Base-by-base conservation (phyloP, 2,888 invertebrate genomes). In the Caenorhabditis uteleia region DNA sequence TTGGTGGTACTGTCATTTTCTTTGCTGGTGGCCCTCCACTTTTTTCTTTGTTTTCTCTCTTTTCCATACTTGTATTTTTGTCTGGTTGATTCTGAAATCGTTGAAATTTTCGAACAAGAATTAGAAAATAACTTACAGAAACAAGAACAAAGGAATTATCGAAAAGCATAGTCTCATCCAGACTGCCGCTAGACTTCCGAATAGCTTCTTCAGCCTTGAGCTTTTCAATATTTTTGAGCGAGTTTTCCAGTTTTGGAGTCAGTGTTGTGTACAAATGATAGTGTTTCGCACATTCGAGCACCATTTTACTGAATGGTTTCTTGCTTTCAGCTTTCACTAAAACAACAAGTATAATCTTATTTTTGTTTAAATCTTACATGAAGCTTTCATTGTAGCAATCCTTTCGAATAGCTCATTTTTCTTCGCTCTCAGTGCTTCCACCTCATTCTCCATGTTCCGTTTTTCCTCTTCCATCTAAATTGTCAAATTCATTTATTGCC, bases 401-500 rank as follows among this genome's bases (percentile, higher is more conserved):
- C 49, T 38, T 16, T 54, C 54, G 7, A 39, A 21, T 4, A 54
- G 38, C 26, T 12, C 8, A 8, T 48, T 23, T 29, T 55, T 40
- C 3, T 44, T 29, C 3, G 6, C 14, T 38, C 53, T 26, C 16
- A 54, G 18, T 27, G 14, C 21, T 3, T 55, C 46, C 0, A 60
- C 54, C 16, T 31, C 33, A 25, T 49, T 40, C 26, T 46, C 54
- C n/a, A 60, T 18, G 14, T 25, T n/a, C 2, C 49, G 21, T 20
- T 54, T 49, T n/a, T 54, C 54, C 29, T 60, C 60, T 36, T 60
- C 60, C 54, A 55, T 54, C n/a, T n/a, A n/a, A n/a, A n/a, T n/a
- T n/a, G n/a, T n/a, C n/a, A n/a, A n/a, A n/a, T n/a, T n/a, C n/a
- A n/a, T n/a, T n/a, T n/a, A n/a, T n/a, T n/a, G n/a, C n/a, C n/a